Conservation (phyloP, 2,797 vertebrate species). For the Thripadectes ignobilis region DNA sequence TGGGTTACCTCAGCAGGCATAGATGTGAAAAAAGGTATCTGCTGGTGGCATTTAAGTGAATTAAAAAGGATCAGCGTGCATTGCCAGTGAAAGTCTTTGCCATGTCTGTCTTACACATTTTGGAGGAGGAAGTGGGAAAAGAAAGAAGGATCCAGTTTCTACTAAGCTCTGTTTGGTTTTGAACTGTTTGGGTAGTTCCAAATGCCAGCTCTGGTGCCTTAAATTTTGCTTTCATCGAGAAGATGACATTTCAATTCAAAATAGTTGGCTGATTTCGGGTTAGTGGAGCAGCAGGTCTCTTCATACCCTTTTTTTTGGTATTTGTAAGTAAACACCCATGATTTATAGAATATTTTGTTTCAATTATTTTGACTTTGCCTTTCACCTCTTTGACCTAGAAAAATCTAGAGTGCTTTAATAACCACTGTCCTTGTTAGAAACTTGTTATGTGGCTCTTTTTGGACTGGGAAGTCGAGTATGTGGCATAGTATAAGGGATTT, state of each 20-base stretch:
- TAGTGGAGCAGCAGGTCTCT: neutral
- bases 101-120: neutral
- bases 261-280: neutral
- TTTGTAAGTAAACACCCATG: neutral
- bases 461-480: constrained; percentile 1
- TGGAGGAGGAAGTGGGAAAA: neutral
- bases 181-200: neutral
- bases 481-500: constrained; percentile 23
- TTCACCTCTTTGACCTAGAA: constrained; percentile 45
- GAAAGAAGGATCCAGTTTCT: neutral
- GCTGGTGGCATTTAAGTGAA: constrained; percentile 59
- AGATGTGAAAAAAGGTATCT: neutral
- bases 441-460: constrained; percentile 28
- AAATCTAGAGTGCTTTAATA: constrained; percentile 34
- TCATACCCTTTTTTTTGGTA: neutral
- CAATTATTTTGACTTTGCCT: constrained; percentile 23
- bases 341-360: constrained; percentile 41
- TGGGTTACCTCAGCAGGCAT: neutral
- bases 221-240: neutral
- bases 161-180: neutral
- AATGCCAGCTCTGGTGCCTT: neutral
- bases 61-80: constrained; percentile 59
- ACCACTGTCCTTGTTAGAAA: constrained; percentile 16
- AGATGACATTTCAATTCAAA: constrained; percentile 8
- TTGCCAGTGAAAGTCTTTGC: constrained; percentile 22